Percentiles rank a stretch among this genome's conserved stretches.
Conservation (phyloP, 2,888 invertebrate genomes). For the Eledona agricola region DNA sequence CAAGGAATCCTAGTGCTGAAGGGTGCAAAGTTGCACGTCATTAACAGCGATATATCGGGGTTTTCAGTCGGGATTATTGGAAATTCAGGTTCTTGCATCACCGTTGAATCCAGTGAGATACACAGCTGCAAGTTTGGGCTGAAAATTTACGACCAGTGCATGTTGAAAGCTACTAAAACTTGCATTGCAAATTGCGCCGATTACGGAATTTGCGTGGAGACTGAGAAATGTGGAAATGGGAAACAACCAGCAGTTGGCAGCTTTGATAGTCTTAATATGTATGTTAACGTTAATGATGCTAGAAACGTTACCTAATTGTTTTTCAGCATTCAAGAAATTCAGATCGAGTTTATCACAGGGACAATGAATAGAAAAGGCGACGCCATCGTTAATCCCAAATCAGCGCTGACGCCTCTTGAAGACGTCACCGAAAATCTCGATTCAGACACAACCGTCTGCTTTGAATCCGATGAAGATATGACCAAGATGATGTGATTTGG, state of each 20-base stretch:
- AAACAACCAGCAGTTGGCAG: constrained; percentile 45
- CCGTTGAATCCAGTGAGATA: constrained; percentile 55
- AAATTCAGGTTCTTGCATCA: constrained; percentile 60
- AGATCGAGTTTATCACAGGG: constrained; percentile 48
- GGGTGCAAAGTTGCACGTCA: constrained; percentile 60
- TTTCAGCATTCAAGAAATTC: constrained; percentile 55
- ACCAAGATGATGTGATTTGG: constrained; percentile 2
- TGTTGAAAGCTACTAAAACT: constrained; percentile 56
- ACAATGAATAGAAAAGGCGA: constrained; percentile 54
- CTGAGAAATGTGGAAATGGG: constrained; percentile 53
- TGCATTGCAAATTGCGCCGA: constrained; percentile 62
- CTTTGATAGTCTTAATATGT: constrained; percentile 55
- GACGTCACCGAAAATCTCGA: constrained; percentile 55
- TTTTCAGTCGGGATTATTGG: constrained; percentile 66
- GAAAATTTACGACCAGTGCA: constrained; percentile 62
- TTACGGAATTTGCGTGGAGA: constrained; percentile 66
- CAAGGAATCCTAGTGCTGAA: constrained; percentile 66
- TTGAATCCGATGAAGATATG: constrained; percentile 50
- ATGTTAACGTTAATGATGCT: constrained; percentile 42
- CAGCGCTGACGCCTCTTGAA: constrained; percentile 52
- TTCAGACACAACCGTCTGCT: constrained; percentile 50
- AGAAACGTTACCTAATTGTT: constrained; percentile 27
- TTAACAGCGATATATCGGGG: constrained; percentile 63
- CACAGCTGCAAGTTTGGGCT: constrained; percentile 56
- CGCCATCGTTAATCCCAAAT: constrained; percentile 52